phyloP scores from a whole-genome alignment of 2,797 vertebrate genomes.

The Philypnodon macrostomus region DNA sequence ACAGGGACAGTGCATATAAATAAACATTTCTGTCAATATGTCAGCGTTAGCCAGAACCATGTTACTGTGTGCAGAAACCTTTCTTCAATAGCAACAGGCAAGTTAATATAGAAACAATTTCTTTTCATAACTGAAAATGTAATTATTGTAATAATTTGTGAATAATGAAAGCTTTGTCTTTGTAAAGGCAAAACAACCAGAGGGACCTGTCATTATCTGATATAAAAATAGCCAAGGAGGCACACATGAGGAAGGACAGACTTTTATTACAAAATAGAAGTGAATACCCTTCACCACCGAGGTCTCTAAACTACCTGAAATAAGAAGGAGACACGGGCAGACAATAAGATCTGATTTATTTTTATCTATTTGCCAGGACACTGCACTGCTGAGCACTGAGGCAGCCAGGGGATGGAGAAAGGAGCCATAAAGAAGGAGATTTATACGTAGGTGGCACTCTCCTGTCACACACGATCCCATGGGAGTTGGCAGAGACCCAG shows the following conservation, averaged over 20 bases:
- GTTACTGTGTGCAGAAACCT: too few relatives aligned
- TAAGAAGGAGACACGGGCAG: constrained; percentile 14
- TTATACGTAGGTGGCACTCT: constrained; percentile 70
- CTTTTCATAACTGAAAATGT: background rate
- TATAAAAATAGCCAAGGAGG: constrained; percentile 20
- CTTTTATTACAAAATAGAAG: constrained; percentile 34
- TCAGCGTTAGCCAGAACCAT: too few relatives aligned
- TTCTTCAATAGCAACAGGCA: background rate
- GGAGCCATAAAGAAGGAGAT: constrained; percentile 73
- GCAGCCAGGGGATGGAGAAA: constrained; percentile 40
- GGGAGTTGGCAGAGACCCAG: constrained; percentile 63
- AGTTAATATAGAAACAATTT: background rate
- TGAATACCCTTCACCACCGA: constrained; percentile 28
- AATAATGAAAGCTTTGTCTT: background rate
- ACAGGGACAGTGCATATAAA: too few relatives aligned
- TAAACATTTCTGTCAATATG: too few relatives aligned
- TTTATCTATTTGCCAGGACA: constrained; percentile 55
- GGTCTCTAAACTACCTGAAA: constrained; percentile 9
- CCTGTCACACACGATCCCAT: constrained; percentile 70
- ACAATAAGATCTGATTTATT: constrained; percentile 72
- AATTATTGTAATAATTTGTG: background rate
- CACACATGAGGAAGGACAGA: constrained; percentile 2
- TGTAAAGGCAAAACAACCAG: constrained; percentile 14
- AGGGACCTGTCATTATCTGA: constrained; percentile 4
- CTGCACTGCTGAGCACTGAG: constrained; percentile 49